Evolutionary conservation across 2,888 invertebrate genomes (phyloP).

Genomic region (Nasonia oneida): DNA sequence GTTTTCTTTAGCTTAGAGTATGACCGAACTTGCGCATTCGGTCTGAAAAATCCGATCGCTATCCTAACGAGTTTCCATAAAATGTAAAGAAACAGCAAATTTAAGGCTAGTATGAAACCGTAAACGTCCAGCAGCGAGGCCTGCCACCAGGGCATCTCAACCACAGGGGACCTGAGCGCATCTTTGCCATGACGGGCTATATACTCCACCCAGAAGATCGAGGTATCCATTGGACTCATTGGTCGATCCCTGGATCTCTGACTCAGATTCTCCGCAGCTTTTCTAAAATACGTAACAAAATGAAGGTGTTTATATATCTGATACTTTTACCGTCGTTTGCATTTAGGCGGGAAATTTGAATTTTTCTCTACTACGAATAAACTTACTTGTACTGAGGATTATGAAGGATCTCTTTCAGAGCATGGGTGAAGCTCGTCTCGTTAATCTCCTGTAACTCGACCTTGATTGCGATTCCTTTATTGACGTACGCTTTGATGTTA

Average conservation of each 20-base stretch:
- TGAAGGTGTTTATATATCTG: too few species aligned
- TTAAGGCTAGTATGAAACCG: slow-evolving; percentile 74
- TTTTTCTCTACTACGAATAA: too few species aligned
- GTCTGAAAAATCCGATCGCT: too few species aligned
- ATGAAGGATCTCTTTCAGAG: slow-evolving; percentile 75
- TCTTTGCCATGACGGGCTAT: slow-evolving; percentile 79
- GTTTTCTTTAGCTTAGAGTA: too few species aligned
- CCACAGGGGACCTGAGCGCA: slow-evolving; percentile 77
- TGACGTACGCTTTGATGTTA: slow-evolving; percentile 67
- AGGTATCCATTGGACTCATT: slow-evolving; percentile 81
- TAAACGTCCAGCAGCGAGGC: slow-evolving; percentile 80
- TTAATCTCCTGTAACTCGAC: slow-evolving; percentile 69
- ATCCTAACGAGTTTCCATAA: too few species aligned
- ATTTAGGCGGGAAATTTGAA: too few species aligned
- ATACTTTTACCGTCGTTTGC: too few species aligned
- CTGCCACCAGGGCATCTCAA: slow-evolving; percentile 64
- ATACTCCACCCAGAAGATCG: slow-evolving; percentile 86
- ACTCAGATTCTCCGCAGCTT: not conserved
- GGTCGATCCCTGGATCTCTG: slow-evolving; percentile 80
- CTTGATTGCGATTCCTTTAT: slow-evolving; percentile 25
- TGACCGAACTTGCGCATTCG: too few species aligned
- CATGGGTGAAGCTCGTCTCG: slow-evolving; percentile 73
- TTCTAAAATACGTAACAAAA: not conserved
- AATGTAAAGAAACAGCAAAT: not conserved
- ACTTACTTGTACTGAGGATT: slow-evolving; percentile 75